Base-by-base conservation (phyloP, 2,113 vertebrate species). In the Macrotis lagotis region DNA sequence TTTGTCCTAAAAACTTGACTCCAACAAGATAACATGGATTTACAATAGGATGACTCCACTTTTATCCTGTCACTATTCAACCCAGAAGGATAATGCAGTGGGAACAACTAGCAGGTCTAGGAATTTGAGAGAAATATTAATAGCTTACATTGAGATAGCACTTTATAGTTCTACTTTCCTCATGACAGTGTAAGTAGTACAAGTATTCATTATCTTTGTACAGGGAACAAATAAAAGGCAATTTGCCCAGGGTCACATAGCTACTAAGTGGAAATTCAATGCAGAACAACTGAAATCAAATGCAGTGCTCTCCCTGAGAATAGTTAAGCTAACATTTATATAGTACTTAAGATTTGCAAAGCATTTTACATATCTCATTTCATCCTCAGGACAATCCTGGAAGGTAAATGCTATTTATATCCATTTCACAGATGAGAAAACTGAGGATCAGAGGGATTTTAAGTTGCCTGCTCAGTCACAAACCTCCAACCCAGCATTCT, bases 331-430 rank as follows among this genome's bases (percentile, higher is more conserved):
- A 83, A 74, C 7, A 44, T 44, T 44, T 24, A 44, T 44, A n/a
- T n/a, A 31, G n/a, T 51, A 88, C 24, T 94, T 49, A 96, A 44
- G 14, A n/a, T 8, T 44, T n/a, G 66, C 66, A 83, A 83, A 44
- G n/a, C 66, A 44, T 83, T 83, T 83, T 44, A 22, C 7, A 44
- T 83, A 83, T 44, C 19, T 83, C n/a, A 83, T 24, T 52, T 92
- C 93, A 91, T 26, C 24, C 14, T 92, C 66, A 92, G 48, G 47
- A 48, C 14, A 88, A 93, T 83, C 50, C 47, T 92, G 44, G 90
- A 50, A 93, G 66, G 88, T 44, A 91, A 47, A 48, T 10, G 53
- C 91, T 91, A 88, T 92, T 47, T 48, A 66, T 92, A n/a, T 59
- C 22, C 37, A 90, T 8, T 92, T 92, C 89, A 50, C 9, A 92